phyloP scores from a whole-genome alignment of 2,113 vertebrate genomes.

The Phrynosoma platyrhinos region DNA sequence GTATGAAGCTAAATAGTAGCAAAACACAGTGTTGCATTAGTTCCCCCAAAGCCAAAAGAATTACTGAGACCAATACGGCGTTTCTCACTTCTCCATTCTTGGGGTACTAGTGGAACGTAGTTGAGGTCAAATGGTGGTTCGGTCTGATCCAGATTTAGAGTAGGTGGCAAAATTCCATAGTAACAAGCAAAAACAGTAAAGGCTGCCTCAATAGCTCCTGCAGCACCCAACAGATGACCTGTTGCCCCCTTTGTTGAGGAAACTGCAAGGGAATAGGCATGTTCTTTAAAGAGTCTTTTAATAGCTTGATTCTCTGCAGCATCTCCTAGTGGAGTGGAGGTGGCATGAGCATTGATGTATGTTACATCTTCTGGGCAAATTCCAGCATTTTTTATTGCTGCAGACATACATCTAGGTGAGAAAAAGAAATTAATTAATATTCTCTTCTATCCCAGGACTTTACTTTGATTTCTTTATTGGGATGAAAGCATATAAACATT shows the following conservation, averaged over 20 bases:
- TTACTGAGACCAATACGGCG: conserved; percentile 89
- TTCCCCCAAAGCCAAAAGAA: conserved; percentile 97
- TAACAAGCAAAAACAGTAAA: conserved; percentile 93
- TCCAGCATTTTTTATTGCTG: conserved; percentile 87
- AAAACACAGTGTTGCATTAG: conserved; percentile 94
- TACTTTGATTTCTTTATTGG: background rate
- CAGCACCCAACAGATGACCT: conserved; percentile 92
- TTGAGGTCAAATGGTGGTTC: conserved; percentile 92
- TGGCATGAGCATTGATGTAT: conserved; percentile 95
- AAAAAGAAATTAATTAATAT: conserved; percentile 4
- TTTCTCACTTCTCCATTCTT: conserved; percentile 83
- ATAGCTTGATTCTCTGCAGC: conserved; percentile 94
- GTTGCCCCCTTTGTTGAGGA: conserved; percentile 98
- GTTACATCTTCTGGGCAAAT: conserved; percentile 84
- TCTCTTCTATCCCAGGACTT: background rate
- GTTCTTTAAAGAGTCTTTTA: conserved; percentile 87
- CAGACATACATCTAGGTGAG: conserved; percentile 89
- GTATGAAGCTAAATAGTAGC: conserved; percentile 72
- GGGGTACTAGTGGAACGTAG: conserved; percentile 87
- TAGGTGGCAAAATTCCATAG: conserved; percentile 88
- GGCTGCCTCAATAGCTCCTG: conserved; percentile 91
- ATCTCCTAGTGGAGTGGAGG: conserved; percentile 93
- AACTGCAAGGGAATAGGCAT: conserved; percentile 78
- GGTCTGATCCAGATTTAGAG: conserved; percentile 90
- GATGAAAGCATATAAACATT: background rate